Base-by-base conservation (phyloP, 2,888 invertebrate species). In the Lingula anatina region DNA sequence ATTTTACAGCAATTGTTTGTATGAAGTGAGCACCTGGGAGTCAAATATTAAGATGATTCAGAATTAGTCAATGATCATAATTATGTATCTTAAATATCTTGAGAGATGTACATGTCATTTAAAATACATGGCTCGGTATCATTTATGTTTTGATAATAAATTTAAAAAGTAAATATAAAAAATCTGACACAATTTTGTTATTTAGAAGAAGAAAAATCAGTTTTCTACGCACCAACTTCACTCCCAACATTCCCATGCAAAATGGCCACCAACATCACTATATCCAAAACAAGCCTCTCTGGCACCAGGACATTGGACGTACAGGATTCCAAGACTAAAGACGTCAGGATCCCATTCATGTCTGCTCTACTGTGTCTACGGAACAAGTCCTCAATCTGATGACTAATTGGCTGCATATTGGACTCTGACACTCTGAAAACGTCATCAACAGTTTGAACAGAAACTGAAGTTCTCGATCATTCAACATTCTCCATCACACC, bases 171-270 rank as follows among this genome's bases (percentile, higher is more conserved):
- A 31, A 31, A 15, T 31, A 31, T 12, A 15, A 12, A 12, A 15
- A 9, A 12, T 31, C 15, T 15, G 9, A 31, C 15, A 31, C 31
- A 31, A 15, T 31, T 31, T 31, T 31, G 9, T 31, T 12, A 31
- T 31, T 31, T 31, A 12, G 15, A 31, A 31, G 15, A 31, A 31
- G 31, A 31, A 31, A 12, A 31, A 31, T 31, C 9, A 31, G 31
- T 31, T 31, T 31, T 31, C 9, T 12, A 31, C 81, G 78, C 66
- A 86, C 91, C 93, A 45, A 96, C 85, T 83, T 97, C 95, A 2
- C 85, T 85, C 15, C 90, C 95, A 36, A 96, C 84, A 74, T 93
- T 92, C 0, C 90, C 89, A 75, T 95, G 93, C 27, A 95, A 75
- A 55, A 90, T 83, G 0, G 90, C 83, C 15, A 96, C 80, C 1